phyloP scores from a whole-genome alignment of 2,113 vertebrate genomes.

The Silurus meridionalis region DNA sequence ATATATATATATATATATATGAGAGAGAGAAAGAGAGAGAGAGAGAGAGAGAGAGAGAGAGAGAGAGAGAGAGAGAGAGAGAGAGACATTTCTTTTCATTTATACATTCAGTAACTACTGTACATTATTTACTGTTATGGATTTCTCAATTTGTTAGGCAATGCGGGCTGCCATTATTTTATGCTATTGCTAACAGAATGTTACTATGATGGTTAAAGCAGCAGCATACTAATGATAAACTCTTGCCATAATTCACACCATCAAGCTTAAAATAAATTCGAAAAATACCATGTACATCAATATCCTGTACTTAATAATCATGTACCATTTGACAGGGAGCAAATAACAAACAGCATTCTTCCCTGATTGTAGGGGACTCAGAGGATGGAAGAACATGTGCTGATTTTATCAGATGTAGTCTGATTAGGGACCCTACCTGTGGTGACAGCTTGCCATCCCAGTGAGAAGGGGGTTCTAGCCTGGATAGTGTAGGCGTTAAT shows the following conservation, averaged over 20 bases:
- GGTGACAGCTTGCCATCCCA: slow-evolving; percentile 96
- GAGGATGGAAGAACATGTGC: neutral
- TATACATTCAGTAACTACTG: neutral
- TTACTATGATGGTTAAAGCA: neutral
- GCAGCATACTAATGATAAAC: neutral
- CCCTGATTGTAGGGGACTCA: neutral
- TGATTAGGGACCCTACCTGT: slow-evolving; percentile 85
- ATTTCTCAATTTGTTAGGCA: neutral
- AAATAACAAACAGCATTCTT: slow-evolving; percentile 15
- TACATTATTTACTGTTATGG: neutral
- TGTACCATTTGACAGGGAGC: neutral
- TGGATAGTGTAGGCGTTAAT: slow-evolving; percentile 90
- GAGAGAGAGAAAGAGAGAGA: too few relatives aligned
- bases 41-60: too few relatives aligned
- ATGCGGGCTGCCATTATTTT: neutral
- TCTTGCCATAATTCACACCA: neutral
- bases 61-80: too few relatives aligned
- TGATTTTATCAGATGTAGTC: slow-evolving; percentile 66
- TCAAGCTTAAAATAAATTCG: neutral
- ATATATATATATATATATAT: too few relatives aligned
- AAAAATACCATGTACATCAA: neutral
- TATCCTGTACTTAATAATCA: neutral
- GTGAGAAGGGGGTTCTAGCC: slow-evolving; percentile 94
- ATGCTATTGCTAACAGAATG: neutral
- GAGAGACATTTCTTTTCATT: neutral